Evolutionary conservation across 2,113 vertebrate species (phyloP).

Genomic region (Willisornis vidua): DNA sequence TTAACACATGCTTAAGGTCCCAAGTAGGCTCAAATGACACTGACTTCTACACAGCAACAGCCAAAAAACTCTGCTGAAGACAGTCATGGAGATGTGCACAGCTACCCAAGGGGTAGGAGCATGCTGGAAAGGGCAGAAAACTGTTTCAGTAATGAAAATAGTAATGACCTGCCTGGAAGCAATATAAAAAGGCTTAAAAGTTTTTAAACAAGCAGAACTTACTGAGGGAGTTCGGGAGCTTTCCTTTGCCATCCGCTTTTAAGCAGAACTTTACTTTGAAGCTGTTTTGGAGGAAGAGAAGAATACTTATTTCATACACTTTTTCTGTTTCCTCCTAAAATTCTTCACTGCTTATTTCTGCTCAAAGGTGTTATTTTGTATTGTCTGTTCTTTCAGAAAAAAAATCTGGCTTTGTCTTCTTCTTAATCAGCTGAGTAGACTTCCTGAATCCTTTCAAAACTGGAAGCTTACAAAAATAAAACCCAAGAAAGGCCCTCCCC

Average conservation of each 20-base stretch:
- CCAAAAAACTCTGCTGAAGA: neutral
- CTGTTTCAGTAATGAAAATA: neutral
- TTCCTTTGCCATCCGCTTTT: slow-evolving; percentile 85
- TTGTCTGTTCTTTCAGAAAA: neutral
- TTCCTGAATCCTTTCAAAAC: neutral
- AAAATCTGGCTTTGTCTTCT: neutral
- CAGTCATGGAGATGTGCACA: rapidly evolving
- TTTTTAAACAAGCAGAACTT: slow-evolving; percentile 66
- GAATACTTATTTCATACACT: neutral
- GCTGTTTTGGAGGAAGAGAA: slow-evolving; percentile 71
- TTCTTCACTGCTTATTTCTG: neutral
- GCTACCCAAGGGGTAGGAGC: neutral
- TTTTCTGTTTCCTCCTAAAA: neutral
- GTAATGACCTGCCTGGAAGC: neutral
- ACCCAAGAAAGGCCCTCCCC: neutral
- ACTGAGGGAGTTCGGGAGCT: slow-evolving; percentile 81
- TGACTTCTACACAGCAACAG: neutral
- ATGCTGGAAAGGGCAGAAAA: neutral
- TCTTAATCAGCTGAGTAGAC: neutral
- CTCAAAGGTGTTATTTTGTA: neutral
- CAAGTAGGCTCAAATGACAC: neutral
- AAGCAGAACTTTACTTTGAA: slow-evolving; percentile 95
- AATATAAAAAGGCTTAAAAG: neutral
- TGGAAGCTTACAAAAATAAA: neutral
- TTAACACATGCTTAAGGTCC: neutral